Evolutionary conservation across 2,113 vertebrate genomes (phyloP).

Genomic region (Oncorhynchus keta): DNA sequence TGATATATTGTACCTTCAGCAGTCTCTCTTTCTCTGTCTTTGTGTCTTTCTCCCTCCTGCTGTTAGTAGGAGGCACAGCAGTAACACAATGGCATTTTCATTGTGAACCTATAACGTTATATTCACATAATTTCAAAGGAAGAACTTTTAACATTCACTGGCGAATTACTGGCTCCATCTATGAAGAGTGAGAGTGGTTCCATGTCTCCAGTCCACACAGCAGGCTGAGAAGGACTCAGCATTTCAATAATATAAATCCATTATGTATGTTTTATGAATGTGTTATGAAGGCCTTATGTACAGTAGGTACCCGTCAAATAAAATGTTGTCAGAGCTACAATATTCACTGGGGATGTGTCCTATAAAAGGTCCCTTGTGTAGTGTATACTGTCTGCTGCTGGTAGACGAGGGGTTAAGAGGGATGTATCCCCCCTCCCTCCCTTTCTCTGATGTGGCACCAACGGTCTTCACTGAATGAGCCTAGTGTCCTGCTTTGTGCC

Average conservation of each 20-base stretch:
- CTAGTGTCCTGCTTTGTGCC: constrained; percentile 58
- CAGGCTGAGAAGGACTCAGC: too few species aligned
- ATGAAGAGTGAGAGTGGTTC: too few species aligned
- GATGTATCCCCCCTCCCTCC: constrained; percentile 19
- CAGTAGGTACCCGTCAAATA: too few species aligned
- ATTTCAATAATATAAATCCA: background rate
- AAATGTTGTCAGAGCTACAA: background rate
- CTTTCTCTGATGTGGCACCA: constrained; percentile 27
- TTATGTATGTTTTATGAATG: too few species aligned
- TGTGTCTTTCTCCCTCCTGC: background rate
- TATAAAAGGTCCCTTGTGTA: constrained; percentile 7
- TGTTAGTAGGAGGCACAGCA: background rate
- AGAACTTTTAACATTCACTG: too few species aligned
- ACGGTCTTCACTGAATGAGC: constrained; percentile 54
- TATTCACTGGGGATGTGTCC: constrained; percentile 4
- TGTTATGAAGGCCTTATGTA: too few species aligned
- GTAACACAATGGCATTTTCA: too few species aligned
- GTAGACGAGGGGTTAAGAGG: constrained; percentile 34
- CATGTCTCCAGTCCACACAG: too few species aligned
- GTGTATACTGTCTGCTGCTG: constrained; percentile 6
- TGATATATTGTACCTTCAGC: background rate
- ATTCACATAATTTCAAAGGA: too few species aligned
- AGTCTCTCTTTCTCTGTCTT: background rate
- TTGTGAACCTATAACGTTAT: too few species aligned
- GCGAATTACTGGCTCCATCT: too few species aligned